A percentile compares a stretch with the other conserved stretches of the same genome.
phyloP scores from a whole-genome alignment of 2,888 invertebrate species.

The Sicus ferrugineus region DNA sequence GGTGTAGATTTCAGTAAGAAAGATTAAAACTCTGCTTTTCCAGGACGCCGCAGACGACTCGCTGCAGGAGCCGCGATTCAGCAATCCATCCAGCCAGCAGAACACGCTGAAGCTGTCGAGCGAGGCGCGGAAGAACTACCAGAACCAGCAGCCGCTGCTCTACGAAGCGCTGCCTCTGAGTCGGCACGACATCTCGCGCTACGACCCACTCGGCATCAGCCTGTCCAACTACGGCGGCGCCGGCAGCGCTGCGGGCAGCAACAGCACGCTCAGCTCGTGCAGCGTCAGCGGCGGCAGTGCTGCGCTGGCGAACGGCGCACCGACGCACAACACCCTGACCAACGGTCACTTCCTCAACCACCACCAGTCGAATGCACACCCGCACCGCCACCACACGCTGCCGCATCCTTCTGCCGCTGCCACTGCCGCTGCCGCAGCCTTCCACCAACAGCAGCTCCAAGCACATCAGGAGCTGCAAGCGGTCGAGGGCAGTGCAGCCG shows the following conservation, averaged over 20 bases:
- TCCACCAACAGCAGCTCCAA: constrained; percentile 46
- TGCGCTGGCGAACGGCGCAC: constrained; percentile 41
- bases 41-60: constrained; percentile 49
- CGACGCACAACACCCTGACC: constrained; percentile 40
- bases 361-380: constrained; percentile 45
- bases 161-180: constrained; percentile 62
- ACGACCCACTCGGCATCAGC: constrained; percentile 54
- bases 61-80: constrained; percentile 51
- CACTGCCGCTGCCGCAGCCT: constrained; percentile 35
- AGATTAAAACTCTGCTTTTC: no score
- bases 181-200: constrained; percentile 53
- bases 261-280: constrained; percentile 50
- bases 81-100: constrained; percentile 62
- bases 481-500: constrained; percentile 43
- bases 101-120: constrained; percentile 61
- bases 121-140: constrained; percentile 57
- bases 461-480: constrained; percentile 35
- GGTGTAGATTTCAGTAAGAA: no score
- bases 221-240: constrained; percentile 52
- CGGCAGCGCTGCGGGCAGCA: constrained; percentile 46
- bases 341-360: constrained; percentile 42
- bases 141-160: constrained; percentile 54
- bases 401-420: no score
- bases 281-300: constrained; percentile 47
- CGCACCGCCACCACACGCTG: constrained; percentile 30